Evolutionary conservation across 2,113 vertebrate genomes (phyloP), one percentile per base, ranked within the genome.

Genomic region (Equus quagga): DNA sequence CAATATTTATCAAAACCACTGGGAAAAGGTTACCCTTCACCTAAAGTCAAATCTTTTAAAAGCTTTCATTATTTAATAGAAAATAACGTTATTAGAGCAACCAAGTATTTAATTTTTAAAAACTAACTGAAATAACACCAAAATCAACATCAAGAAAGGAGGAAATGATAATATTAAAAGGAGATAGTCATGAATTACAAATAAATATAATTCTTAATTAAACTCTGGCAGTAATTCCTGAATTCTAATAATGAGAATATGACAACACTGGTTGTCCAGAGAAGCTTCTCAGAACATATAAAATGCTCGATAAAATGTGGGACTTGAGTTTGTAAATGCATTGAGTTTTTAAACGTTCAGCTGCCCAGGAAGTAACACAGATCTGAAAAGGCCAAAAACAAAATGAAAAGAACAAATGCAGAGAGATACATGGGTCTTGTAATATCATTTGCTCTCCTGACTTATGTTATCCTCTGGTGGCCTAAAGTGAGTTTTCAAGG

Each of bases 1-100:
- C 28, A 96, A 89, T 96, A 81, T 96, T 97, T 97, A 94, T 85
- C n/a, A 81, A 97, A 92, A 79, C 31, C 28, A 36, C 31, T 62
- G 33, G 6, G 26, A 72, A 86, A 97, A 85, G 10, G 33, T 83
- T 85, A 83, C 31, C 18, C 14, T 89, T 86, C 93, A 91, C 51
- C 86, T 96, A 84, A 97, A 95, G 96, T 95, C 79, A 97, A 96
- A 70, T 76, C n/a, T 21, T 41, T 83, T 75, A 80, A 94, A 97
- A 97, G 76, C 72, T 73, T 96, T 92, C 54, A 82, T 86, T 94
- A 95, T 64, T 84, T 88, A 93, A 94, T 31, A 70, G 26, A 85
- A 93, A 96, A 95, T 62, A 90, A 82, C 49, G 17, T 60, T 94
- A 86, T 94, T 91, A 94, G 36, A 96, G 51, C 85, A 83, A 96